Evolutionary conservation across 2,797 vertebrate genomes (phyloP).

Genomic region (Lophius americanus): DNA sequence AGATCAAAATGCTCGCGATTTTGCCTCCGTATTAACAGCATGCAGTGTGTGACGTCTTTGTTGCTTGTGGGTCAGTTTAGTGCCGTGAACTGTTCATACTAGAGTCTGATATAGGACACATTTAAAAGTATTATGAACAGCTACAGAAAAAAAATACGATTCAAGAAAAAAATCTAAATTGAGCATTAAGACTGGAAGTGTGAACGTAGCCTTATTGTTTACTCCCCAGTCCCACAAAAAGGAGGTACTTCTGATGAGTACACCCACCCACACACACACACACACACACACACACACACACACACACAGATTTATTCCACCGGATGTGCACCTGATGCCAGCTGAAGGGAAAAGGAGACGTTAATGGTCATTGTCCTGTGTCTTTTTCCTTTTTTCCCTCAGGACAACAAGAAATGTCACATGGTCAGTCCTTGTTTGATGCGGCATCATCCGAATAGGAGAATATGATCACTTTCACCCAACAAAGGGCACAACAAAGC

Average conservation of each 20-base stretch:
- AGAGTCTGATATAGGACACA: too few relatives aligned
- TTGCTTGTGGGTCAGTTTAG: too few relatives aligned
- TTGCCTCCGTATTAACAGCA: too few relatives aligned
- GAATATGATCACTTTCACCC: constrained; percentile 24
- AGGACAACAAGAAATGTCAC: constrained; percentile 53
- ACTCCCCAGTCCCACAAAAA: constrained; percentile 51
- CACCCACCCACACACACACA: constrained; percentile 20
- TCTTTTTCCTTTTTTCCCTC: constrained; percentile 45
- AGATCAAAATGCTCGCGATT: too few relatives aligned
- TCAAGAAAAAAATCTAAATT: too few relatives aligned
- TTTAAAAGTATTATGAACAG: too few relatives aligned
- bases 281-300: constrained; percentile 25
- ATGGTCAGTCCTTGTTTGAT: constrained; percentile 47
- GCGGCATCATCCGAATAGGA: constrained; percentile 27
- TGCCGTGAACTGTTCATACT: too few relatives aligned
- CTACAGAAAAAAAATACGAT: too few relatives aligned
- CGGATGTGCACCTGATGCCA: constrained; percentile 49
- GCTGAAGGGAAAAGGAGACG: constrained; percentile 42
- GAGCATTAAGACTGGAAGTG: too few relatives aligned
- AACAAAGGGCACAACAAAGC: constrained; percentile 43
- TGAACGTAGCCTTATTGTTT: constrained; percentile 21
- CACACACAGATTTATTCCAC: constrained; percentile 23
- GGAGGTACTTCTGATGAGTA: constrained; percentile 67
- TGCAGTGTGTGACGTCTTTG: too few relatives aligned
- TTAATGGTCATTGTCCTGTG: constrained; percentile 37